Evolutionary conservation across 1,140 invertebrate species (phyloP).

Genomic region (Acromyrmex heyeri): DNA sequence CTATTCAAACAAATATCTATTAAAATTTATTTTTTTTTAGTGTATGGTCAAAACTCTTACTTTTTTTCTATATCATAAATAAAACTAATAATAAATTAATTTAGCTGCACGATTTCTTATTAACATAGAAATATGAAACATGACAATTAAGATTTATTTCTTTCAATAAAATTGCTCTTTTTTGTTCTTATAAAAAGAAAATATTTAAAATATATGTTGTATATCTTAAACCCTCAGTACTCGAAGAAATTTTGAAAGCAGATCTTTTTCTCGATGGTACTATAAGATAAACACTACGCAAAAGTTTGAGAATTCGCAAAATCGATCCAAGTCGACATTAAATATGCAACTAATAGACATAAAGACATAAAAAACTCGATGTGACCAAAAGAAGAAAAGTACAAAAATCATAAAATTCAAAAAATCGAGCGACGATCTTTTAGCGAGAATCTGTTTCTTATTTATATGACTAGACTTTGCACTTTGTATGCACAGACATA

Average conservation of each 20-base stretch:
- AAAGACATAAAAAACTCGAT: neutral
- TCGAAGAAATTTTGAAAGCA: neutral
- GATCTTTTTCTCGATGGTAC: neutral
- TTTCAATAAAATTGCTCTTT: neutral
- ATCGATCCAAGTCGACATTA: neutral
- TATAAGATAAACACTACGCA: neutral
- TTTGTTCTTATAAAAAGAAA: neutral
- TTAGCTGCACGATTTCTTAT: neutral
- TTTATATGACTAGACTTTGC: neutral
- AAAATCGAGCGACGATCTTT: neutral
- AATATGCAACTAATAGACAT: neutral
- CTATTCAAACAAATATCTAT: too few species aligned
- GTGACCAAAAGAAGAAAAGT: neutral
- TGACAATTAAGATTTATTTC: neutral
- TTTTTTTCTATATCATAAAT: neutral
- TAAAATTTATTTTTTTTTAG: too few species aligned
- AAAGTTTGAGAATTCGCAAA: neutral
- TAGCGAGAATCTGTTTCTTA: neutral
- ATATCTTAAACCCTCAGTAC: neutral
- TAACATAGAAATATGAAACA: neutral
- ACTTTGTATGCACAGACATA: neutral
- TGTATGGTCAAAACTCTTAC: neutral
- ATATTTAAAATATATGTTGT: neutral
- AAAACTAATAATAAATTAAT: neutral
- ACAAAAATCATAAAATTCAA: neutral